Conservation (phyloP, 2,797 vertebrate genomes). For the Lithobates sylvaticus region DNA sequence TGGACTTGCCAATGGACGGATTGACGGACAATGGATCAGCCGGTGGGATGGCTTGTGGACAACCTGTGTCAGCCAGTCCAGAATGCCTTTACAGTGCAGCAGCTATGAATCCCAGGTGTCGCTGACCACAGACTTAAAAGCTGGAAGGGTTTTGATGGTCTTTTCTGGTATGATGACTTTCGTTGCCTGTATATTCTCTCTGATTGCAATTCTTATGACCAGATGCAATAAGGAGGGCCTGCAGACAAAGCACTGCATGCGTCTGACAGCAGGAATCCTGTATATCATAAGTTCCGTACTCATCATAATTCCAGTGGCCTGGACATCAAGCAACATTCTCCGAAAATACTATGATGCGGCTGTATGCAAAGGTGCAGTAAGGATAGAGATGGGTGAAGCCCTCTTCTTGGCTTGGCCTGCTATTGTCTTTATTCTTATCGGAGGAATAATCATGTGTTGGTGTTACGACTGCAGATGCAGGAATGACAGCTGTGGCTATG, state of each 20-base stretch:
- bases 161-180: constrained; percentile 71
- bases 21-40: constrained; percentile 89
- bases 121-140: constrained; percentile 77
- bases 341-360: constrained; percentile 86
- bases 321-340: constrained; percentile 86
- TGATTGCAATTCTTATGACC: constrained; percentile 83
- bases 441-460: constrained; percentile 74
- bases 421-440: constrained; percentile 77
- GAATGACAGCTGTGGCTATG: constrained; percentile 2
- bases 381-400: constrained; percentile 87
- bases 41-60: constrained; percentile 95
- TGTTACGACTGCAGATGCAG: background rate
- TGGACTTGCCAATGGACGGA: constrained; percentile 39
- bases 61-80: constrained; percentile 86
- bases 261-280: constrained; percentile 79
- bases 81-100: constrained; percentile 81
- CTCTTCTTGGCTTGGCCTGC: constrained; percentile 93
- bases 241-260: constrained; percentile 71
- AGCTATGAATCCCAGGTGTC: constrained; percentile 78
- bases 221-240: constrained; percentile 72
- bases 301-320: constrained; percentile 87
- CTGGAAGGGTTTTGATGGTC: constrained; percentile 88
- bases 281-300: constrained; percentile 81
- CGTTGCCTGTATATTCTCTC: constrained; percentile 79
- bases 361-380: constrained; percentile 72